These are phyloP conservation scores for Zonitis immaculata DNA, from an alignment of 2,888 invertebrate genomes.

Conservation along the genomic window DNA sequence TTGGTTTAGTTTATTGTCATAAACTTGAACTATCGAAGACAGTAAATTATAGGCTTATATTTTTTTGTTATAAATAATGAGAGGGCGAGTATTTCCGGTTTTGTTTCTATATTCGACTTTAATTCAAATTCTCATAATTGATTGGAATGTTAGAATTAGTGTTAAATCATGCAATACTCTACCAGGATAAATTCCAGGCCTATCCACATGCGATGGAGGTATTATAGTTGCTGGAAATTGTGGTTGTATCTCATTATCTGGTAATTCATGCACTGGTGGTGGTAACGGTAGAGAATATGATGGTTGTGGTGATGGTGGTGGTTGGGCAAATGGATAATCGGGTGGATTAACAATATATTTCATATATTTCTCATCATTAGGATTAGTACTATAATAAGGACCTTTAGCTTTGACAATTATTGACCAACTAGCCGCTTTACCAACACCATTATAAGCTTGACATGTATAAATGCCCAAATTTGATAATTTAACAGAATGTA, in stretches of 20 bases:
- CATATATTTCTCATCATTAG: constrained; percentile 56
- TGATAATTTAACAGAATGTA: constrained; percentile 63
- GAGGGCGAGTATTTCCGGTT: too few relatives aligned
- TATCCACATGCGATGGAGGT: constrained; percentile 35
- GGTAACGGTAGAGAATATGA: constrained; percentile 35
- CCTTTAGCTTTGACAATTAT: constrained; percentile 68
- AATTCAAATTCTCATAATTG: too few relatives aligned
- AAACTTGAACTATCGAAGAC: too few relatives aligned
- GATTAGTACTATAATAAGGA: constrained; percentile 57
- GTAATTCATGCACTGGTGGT: constrained; percentile 26
- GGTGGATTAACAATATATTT: constrained; percentile 58
- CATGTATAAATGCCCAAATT: constrained; percentile 85
- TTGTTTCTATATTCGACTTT: too few relatives aligned
- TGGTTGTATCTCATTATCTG: constrained; percentile 10
- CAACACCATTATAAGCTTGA: constrained; percentile 78
- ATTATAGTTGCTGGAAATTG: constrained; percentile 5
- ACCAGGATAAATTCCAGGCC: constrained; percentile 13
- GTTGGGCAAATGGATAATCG: constrained; percentile 36
- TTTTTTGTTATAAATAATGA: too few relatives aligned
- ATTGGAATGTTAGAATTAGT: too few relatives aligned
- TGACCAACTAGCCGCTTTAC: constrained; percentile 70
- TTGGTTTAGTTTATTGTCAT: too few relatives aligned
- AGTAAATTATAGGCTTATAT: too few relatives aligned
- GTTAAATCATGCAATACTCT: constrained; percentile 2
- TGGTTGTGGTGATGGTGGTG: constrained; percentile 40